Base-by-base conservation (phyloP, 2,113 vertebrate genomes). In the Pyrgilauda ruficollis region DNA sequence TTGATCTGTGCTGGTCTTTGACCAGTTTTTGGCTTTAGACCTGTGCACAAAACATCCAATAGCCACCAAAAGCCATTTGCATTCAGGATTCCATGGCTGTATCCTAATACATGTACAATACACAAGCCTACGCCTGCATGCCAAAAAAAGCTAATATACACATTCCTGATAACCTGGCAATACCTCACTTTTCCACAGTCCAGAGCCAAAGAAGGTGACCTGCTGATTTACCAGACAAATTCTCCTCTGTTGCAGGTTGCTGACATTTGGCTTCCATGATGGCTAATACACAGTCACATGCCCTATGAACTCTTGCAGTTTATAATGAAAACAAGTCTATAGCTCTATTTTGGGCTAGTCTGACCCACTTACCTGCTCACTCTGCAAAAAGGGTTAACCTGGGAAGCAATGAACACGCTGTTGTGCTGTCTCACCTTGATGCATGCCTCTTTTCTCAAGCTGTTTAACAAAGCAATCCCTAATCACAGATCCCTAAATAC, bases 91-190 rank as follows among this genome's bases (percentile, higher is more conserved):
- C 59, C 11, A 9, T 2, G 27, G 33, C 72, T 7, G 3, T 67
- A 75, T 85, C 30, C 23, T 67, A 93, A 55, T 12, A 74, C 5
- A 33, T 0, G 1, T 37, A 73, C 5, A 5, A 43, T 8, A 74
- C 0, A 0, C 17, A 87, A 59, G n/a, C 15, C 69, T 27, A 22
- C 10, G 20, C 44, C 63, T 33, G 35, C 0, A 0, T 44, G 56
- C 63, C 58, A 93, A 46, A 49, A 35, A 76, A 88, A 35, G 14
- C 39, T 28, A 78, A 84, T 11, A 33, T 2, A 22, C 7, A 21
- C 16, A 12, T 24, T 67, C 30, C 46, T 37, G 73, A 85, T 31
- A 90, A 79, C 37, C 33, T 84, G 26, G 7, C 46, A 75, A 2
- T 41, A 52, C 17, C 35, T 63, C 30, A 50, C 21, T 90, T 77